Evolutionary conservation across 2,113 vertebrate species (phyloP).

Genomic region (Merops nubicus): DNA sequence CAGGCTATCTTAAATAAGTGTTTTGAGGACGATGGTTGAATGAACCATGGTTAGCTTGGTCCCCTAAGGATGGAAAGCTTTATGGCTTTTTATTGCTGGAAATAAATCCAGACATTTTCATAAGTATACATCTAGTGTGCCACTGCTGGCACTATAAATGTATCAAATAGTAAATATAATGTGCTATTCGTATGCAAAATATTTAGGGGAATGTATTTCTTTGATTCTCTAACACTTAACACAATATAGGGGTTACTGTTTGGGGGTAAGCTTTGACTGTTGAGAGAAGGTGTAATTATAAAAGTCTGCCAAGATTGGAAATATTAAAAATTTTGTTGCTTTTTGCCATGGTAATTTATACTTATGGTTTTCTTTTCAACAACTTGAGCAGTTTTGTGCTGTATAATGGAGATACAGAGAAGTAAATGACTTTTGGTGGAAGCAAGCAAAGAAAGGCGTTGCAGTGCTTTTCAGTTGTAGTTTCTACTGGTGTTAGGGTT

Average conservation of each 20-base stretch:
- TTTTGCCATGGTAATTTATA: background rate
- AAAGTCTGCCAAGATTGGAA: background rate
- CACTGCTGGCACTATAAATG: background rate
- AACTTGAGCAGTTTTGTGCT: background rate
- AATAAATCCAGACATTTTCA: background rate
- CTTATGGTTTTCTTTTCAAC: background rate
- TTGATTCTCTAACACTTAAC: background rate
- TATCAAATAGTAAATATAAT: background rate
- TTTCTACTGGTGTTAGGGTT: background rate
- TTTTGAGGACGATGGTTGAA: background rate
- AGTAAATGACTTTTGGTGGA: background rate
- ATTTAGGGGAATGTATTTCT: background rate
- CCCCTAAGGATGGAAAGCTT: background rate
- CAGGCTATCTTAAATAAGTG: background rate
- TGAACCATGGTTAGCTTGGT: background rate
- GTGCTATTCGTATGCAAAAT: background rate
- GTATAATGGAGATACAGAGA: background rate
- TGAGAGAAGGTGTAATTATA: background rate
- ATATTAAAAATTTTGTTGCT: background rate
- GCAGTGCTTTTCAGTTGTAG: background rate
- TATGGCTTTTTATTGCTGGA: background rate
- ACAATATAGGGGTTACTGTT: background rate
- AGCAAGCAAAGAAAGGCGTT: background rate
- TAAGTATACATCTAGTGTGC: background rate
- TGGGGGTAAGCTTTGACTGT: background rate